Base-by-base conservation (phyloP, 2,888 invertebrate species). In the Xanthia togata region DNA sequence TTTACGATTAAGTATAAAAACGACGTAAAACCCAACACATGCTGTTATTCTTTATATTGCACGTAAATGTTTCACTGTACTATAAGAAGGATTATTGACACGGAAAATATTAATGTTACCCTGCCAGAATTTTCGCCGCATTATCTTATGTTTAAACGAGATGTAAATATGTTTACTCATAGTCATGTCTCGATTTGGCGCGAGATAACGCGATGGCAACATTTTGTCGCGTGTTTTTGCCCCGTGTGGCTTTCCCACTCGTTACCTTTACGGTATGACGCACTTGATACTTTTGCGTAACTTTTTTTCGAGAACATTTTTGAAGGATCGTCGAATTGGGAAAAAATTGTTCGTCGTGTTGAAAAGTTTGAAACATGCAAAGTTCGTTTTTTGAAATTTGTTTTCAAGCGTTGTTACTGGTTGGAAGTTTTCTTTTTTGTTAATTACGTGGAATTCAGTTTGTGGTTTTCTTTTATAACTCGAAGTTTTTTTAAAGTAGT, bases 1-100 rank as follows among this genome's bases (percentile, higher is more conserved):
- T 92, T 92, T 92, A 92, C 90, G 91, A 88, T 90, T 85, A 89
- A 87, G 86, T 91, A 92, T 91, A 92, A 92, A 92, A 91, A 81
- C 63, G 84, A 78, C 84, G 83, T 92, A 90, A 92, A 92, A 88
- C 86, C 82, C 83, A 84, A 90, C 90, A 89, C 87, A 83, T 89
- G 88, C 81, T 88, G 88, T 88, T 90, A 91, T 87, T 83, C 83
- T 91, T 92, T 90, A 91, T 83, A 87, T 76, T 65, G 73, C 55
- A 76, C 86, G 81, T 90, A 89, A 90, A 91, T 87, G 86, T 89
- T 89, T 85, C 77, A 75, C 69, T 75, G 75, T 79, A 83, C 67
- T 67, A 79, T 79, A 78, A 70, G 73, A 67, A 86, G 62, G 57
- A 60, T 57, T 76, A 80, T 81, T 83, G 89, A 83, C 78, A 78